Evolutionary conservation across 2,888 invertebrate species (phyloP).

Genomic region (Ophioninae sp.): DNA sequence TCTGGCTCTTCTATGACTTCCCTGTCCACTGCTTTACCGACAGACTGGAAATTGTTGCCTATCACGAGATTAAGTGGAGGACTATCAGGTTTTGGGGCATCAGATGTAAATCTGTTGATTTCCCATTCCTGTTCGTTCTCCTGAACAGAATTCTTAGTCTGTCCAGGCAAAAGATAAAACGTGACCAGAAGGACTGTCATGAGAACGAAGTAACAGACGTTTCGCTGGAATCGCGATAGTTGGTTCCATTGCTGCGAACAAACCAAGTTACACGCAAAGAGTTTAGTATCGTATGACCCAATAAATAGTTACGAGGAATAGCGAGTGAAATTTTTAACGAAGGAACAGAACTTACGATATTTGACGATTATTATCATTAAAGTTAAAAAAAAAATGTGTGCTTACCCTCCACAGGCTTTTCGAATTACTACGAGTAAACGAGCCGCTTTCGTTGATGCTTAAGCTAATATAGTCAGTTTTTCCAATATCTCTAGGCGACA

Average conservation of each 20-base stretch:
- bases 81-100: conserved; percentile 72
- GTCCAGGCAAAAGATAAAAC: conserved; percentile 84
- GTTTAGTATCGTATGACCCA: too few species aligned
- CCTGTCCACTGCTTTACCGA: conserved; percentile 69
- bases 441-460: conserved; percentile 75
- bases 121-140: conserved; percentile 77
- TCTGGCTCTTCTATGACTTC: conserved; percentile 82
- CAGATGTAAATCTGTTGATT: conserved; percentile 68
- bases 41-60: conserved; percentile 69
- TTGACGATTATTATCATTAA: background rate
- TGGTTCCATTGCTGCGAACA: conserved; percentile 90
- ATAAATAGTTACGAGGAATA: background rate
- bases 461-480: conserved; percentile 78
- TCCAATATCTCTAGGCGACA: conserved; percentile 71
- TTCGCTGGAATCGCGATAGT: conserved; percentile 91
- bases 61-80: conserved; percentile 75
- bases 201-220: conserved; percentile 86
- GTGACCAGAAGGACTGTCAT: conserved; percentile 84
- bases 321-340: background rate
- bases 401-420: conserved; percentile 81
- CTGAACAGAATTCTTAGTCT: conserved; percentile 74
- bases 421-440: conserved; percentile 68
- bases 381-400: background rate
- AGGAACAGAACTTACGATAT: background rate
- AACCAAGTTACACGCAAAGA: background rate